phyloP scores from a whole-genome alignment of 2,113 vertebrate species.

The Tragelaphus strepsiceros region DNA sequence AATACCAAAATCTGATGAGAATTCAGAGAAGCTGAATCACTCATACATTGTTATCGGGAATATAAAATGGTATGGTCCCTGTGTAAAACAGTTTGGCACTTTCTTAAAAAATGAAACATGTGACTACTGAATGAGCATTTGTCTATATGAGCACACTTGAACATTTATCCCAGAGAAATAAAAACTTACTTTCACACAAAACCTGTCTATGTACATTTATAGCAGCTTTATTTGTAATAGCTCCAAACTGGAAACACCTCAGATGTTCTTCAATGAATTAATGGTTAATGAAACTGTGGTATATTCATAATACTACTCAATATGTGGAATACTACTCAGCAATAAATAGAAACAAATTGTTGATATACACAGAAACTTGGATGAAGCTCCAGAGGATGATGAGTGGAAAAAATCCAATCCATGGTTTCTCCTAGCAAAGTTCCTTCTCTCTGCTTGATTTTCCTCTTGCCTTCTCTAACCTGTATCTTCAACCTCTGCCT shows the following conservation, averaged over 20 bases:
- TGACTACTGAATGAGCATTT: neutral
- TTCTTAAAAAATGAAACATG: neutral
- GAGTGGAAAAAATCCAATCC: neutral
- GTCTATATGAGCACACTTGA: neutral
- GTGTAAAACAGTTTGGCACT: neutral
- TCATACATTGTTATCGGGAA: neutral
- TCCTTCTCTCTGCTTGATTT: neutral
- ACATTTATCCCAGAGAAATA: neutral
- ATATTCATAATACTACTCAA: neutral
- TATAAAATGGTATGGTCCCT: neutral
- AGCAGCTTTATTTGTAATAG: neutral
- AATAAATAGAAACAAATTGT: neutral
- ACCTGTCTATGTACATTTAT: neutral
- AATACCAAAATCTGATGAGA: neutral
- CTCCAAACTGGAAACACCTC: neutral
- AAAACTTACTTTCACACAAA: neutral
- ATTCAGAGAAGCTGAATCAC: neutral
- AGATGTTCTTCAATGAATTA: neutral
- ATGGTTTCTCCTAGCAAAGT: neutral
- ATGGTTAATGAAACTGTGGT: neutral
- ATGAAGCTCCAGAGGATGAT: neutral
- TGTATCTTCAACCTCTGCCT: neutral
- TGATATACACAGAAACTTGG: neutral
- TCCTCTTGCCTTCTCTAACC: neutral
- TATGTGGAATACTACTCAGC: neutral